Evolutionary conservation across 1,140 invertebrate species (phyloP).

Genomic region (Nautilus pompilius): DNA sequence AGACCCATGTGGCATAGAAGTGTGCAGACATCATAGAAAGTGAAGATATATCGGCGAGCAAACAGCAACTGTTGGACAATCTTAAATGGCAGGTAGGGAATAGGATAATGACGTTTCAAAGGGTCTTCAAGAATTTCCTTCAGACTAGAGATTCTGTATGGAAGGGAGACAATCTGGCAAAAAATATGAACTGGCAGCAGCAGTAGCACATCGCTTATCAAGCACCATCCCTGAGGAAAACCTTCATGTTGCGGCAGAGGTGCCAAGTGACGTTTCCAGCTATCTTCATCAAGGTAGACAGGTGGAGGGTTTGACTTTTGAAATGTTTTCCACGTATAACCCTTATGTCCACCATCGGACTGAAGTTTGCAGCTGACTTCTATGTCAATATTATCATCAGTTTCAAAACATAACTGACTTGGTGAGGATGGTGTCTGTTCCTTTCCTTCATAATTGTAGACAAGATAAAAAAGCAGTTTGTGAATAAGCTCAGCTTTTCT

Average conservation of each 20-base stretch:
- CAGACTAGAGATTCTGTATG: slow-evolving; percentile 59
- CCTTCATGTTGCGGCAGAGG: slow-evolving; percentile 63
- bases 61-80: slow-evolving; percentile 59
- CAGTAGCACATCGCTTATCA: slow-evolving; percentile 70
- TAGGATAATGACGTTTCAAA: slow-evolving; percentile 64
- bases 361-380: background rate
- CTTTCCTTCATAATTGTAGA: slow-evolving; percentile 59
- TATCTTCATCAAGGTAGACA: slow-evolving; percentile 51
- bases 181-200: slow-evolving; percentile 72
- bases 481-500: slow-evolving; percentile 67
- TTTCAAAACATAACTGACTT: no score
- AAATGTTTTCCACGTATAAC: background rate
- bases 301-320: slow-evolving; percentile 18
- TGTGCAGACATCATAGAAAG: slow-evolving; percentile 61
- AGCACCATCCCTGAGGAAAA: slow-evolving; percentile 70
- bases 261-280: slow-evolving; percentile 75
- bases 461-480: slow-evolving; percentile 68
- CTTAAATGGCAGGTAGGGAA: slow-evolving; percentile 58
- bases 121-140: slow-evolving; percentile 67
- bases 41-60: slow-evolving; percentile 65
- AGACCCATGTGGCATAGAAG: slow-evolving; percentile 68
- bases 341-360: background rate
- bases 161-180: slow-evolving; percentile 66
- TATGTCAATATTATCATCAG: background rate
- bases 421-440: slow-evolving; percentile 52